phyloP scores from a whole-genome alignment of 2,797 vertebrate species.

The Enteromius afrohamiltoni region DNA sequence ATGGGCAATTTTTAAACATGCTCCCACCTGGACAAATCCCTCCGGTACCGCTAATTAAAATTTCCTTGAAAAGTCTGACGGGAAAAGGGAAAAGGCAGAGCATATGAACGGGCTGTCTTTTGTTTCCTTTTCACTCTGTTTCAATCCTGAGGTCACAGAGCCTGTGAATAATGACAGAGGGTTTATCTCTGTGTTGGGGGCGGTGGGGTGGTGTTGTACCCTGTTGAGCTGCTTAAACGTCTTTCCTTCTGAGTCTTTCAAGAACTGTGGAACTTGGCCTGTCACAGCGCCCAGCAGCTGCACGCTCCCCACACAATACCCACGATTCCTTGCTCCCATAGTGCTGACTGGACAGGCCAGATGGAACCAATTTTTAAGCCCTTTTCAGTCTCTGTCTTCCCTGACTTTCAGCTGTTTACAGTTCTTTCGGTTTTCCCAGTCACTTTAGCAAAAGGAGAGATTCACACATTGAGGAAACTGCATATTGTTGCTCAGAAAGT shows the following conservation, averaged over 20 bases:
- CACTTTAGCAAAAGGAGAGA: slow-evolving; percentile 59
- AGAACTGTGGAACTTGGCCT: slow-evolving; percentile 56
- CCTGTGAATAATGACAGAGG: slow-evolving; percentile 41
- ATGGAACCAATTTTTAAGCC: slow-evolving; percentile 73
- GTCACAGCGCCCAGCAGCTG: slow-evolving; percentile 65
- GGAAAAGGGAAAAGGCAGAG: slow-evolving; percentile 18
- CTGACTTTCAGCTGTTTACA: slow-evolving; percentile 67
- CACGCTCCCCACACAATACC: slow-evolving; percentile 67
- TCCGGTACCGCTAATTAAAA: slow-evolving; percentile 51
- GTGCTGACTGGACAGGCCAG: slow-evolving; percentile 60
- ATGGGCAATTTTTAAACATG: slow-evolving; percentile 41
- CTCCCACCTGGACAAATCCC: slow-evolving; percentile 51
- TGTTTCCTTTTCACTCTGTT: slow-evolving; percentile 52
- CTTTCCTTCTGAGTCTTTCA: slow-evolving; percentile 48
- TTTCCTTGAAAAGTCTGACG: slow-evolving; percentile 36
- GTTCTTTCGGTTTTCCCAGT: slow-evolving; percentile 56
- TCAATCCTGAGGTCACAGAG: slow-evolving; percentile 38
- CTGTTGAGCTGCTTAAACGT: slow-evolving; percentile 26
- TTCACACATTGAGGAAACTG: slow-evolving; percentile 66
- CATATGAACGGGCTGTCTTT: slow-evolving; percentile 43
- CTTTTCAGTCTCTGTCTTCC: slow-evolving; percentile 64
- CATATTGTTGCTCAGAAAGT: slow-evolving; percentile 54
- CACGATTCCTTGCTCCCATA: slow-evolving; percentile 61
- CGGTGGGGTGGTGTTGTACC: slow-evolving; percentile 8
- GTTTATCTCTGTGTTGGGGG: slow-evolving; percentile 20